Evolutionary conservation across 2,113 vertebrate genomes (phyloP).

Genomic region (Raja brachyura): DNA sequence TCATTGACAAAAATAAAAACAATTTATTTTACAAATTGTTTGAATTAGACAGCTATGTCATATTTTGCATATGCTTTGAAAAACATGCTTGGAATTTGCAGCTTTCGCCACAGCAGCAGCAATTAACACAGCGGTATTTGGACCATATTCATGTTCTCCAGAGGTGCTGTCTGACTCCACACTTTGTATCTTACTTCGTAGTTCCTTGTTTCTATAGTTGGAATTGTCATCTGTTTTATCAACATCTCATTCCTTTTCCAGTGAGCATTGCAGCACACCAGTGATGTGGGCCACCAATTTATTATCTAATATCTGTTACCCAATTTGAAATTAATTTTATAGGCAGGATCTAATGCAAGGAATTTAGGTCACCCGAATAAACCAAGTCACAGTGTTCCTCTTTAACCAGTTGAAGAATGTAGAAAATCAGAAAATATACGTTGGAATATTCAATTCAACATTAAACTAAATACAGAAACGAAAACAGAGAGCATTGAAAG

Average conservation of each 20-base stretch:
- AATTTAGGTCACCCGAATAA: neutral
- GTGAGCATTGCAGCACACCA: neutral
- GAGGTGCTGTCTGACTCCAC: too few relatives aligned
- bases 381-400: neutral
- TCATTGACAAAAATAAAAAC: conserved; percentile 8
- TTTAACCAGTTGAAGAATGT: neutral
- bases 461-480: neutral
- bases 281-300: too few relatives aligned
- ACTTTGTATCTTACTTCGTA: too few relatives aligned
- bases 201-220: too few relatives aligned
- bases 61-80: neutral
- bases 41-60: neutral
- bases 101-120: too few relatives aligned
- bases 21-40: conserved; percentile 17
- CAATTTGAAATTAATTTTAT: neutral
- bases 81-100: neutral
- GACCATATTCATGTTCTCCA: neutral
- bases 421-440: neutral
- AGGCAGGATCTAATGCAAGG: too few relatives aligned
- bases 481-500: neutral
- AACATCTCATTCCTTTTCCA: neutral
- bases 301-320: neutral
- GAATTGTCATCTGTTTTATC: too few relatives aligned
- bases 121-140: neutral
- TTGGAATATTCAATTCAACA: neutral